Conservation (phyloP, 2,113 vertebrate species). For the Artemisiospiza belli region DNA sequence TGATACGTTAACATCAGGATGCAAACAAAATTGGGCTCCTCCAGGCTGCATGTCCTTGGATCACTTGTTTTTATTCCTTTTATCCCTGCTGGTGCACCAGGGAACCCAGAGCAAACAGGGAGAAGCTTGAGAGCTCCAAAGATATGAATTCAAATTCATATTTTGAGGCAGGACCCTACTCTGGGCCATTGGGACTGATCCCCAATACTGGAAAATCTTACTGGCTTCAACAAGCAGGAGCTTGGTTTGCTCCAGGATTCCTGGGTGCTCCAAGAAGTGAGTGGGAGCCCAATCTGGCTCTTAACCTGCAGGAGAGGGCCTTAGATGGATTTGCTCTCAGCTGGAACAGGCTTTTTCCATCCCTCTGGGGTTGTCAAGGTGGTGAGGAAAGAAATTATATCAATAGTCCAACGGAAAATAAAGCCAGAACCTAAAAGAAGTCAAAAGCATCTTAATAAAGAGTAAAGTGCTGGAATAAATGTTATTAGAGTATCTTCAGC, state of each 20-base stretch:
- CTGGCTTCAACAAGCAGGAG: neutral
- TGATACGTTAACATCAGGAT: neutral
- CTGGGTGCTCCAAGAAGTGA: neutral
- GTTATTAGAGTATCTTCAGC: conserved; percentile 31
- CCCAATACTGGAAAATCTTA: accelerated
- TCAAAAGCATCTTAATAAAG: conserved; percentile 31
- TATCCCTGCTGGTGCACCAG: neutral
- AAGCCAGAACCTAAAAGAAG: neutral
- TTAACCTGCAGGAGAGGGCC: neutral
- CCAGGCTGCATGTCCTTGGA: neutral
- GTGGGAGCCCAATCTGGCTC: neutral
- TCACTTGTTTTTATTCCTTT: neutral
- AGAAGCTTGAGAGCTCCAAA: neutral
- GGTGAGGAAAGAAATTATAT: neutral
- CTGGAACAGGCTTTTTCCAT: neutral
- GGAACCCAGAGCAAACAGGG: neutral
- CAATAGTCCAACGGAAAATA: neutral
- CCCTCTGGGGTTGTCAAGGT: neutral
- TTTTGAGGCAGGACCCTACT: neutral
- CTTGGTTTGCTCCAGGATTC: neutral
- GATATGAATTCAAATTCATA: accelerated
- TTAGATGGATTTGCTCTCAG: neutral
- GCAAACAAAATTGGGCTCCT: neutral
- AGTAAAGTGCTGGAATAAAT: conserved; percentile 52
- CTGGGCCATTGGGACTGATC: neutral